Conservation (phyloP, 2,888 invertebrate genomes). For the Parelbella ahira region DNA sequence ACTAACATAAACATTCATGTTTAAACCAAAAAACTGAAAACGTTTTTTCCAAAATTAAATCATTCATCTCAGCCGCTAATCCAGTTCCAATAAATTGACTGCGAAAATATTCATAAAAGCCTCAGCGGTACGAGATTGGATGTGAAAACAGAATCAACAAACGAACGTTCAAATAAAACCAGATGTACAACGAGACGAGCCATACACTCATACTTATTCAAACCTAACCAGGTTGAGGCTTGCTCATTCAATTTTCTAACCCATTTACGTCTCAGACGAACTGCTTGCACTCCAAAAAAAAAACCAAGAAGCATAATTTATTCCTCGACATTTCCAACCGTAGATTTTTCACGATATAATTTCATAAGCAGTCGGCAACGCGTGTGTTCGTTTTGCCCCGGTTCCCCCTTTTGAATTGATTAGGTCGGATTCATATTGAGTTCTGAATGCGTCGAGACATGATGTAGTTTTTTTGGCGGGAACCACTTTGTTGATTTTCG, state of each 20-base stretch:
- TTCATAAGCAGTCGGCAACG: conserved; percentile 69
- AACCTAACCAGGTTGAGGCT: conserved; percentile 60
- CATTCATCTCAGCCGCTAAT: conserved; percentile 8
- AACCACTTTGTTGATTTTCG: conserved; percentile 51
- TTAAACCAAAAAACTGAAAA: background rate
- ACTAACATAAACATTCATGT: too few relatives aligned
- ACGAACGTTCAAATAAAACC: conserved; percentile 33
- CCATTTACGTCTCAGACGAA: conserved; percentile 77
- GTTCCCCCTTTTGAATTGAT: conserved; percentile 76
- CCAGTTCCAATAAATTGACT: conserved; percentile 24
- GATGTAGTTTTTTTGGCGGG: conserved; percentile 44
- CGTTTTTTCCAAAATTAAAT: background rate
- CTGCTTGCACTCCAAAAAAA: conserved; percentile 54
- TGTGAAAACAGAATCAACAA: conserved; percentile 31
- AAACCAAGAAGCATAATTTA: conserved; percentile 43
- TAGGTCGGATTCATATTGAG: conserved; percentile 70
- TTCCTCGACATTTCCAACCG: conserved; percentile 54
- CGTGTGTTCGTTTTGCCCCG: conserved; percentile 68
- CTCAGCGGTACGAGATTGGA: conserved; percentile 15
- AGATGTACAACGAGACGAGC: conserved; percentile 48
- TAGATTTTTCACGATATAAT: conserved; percentile 74
- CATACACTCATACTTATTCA: conserved; percentile 66
- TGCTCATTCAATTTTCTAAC: conserved; percentile 79
- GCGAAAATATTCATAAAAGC: conserved; percentile 24
- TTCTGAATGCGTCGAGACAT: conserved; percentile 61